A percentile compares a stretch with the other conserved stretches of the same genome.
These are phyloP conservation scores for Pachyrhynchus sulphureomaculatus DNA, from an alignment of 1,140 invertebrate genomes.

Conservation along the genomic window DNA sequence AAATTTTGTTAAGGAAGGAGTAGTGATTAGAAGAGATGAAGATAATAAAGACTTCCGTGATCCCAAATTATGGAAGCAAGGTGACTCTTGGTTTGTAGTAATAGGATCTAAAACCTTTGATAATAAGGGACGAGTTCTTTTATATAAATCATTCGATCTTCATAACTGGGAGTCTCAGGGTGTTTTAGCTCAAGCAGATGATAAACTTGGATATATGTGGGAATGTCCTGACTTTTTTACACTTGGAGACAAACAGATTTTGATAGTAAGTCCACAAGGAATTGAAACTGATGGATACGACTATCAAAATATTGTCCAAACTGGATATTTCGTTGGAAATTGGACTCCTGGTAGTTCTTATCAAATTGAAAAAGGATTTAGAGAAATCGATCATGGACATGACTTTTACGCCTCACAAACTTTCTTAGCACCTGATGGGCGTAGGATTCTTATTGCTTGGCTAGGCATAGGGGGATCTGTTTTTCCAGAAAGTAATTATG, in stretches of 20 bases:
- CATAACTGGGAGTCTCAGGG: conserved; percentile 49
- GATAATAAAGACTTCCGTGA: conserved; percentile 46
- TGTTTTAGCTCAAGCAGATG: conserved; percentile 35
- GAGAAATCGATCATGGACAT: conserved; percentile 52
- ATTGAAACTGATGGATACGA: conserved; percentile 46
- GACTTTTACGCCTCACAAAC: conserved; percentile 54
- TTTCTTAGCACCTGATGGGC: conserved; percentile 39
- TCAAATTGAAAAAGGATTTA: conserved; percentile 17
- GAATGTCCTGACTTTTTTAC: conserved; percentile 41
- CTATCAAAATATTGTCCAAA: conserved; percentile 51
- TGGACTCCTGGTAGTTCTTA: conserved; percentile 37
- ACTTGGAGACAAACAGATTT: conserved; percentile 46
- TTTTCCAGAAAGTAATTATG: conserved; percentile 48
- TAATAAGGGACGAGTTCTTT: conserved; percentile 40
- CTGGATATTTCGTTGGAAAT: conserved; percentile 41
- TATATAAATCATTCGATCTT: conserved; percentile 50
- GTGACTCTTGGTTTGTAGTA: conserved; percentile 51
- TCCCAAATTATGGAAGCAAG: conserved; percentile 52
- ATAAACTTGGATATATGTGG: conserved; percentile 21
- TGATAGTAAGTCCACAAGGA: conserved; percentile 50
- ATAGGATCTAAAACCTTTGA: conserved; percentile 46
- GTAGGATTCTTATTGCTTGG: conserved; percentile 51
- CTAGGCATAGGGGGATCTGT: conserved; percentile 51
- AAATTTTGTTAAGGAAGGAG: conserved; percentile 50
- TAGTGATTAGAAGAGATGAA: conserved; percentile 41